Evolutionary conservation across 2,888 invertebrate species (phyloP).

Genomic region (Drosophila emarginata): DNA sequence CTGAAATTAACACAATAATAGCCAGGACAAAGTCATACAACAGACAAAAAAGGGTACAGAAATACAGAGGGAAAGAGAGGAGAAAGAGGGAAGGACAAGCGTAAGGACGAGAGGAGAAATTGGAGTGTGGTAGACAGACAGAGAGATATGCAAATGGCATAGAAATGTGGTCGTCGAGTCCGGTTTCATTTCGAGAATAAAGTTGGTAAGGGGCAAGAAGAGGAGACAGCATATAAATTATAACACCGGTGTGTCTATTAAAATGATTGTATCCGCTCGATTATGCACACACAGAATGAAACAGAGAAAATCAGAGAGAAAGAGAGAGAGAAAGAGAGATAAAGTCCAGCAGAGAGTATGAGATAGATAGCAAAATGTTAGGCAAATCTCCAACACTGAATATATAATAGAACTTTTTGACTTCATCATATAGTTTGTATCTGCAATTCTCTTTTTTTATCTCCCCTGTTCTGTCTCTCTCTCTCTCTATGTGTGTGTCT

Average conservation of each 20-base stretch:
- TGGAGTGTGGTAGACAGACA: constrained; percentile 19
- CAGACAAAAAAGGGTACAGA: constrained; percentile 52
- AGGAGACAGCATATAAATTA: constrained; percentile 80
- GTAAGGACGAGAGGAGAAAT: constrained; percentile 16
- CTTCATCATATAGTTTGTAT: constrained; percentile 45
- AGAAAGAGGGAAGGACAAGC: constrained; percentile 32
- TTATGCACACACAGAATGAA: constrained; percentile 68
- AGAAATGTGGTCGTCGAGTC: constrained; percentile 54
- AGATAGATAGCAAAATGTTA: constrained; percentile 22
- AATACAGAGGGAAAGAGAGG: constrained; percentile 47
- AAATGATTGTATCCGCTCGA: constrained; percentile 81
- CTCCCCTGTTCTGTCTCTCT: background rate
- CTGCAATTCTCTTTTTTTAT: constrained; percentile 42
- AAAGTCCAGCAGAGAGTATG: background rate
- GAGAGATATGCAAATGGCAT: constrained; percentile 68
- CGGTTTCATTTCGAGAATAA: constrained; percentile 17
- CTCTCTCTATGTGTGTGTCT: constrained; percentile 18
- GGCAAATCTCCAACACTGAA: constrained; percentile 37
- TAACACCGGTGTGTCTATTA: constrained; percentile 81
- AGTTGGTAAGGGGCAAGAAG: constrained; percentile 31
- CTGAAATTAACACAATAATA: constrained; percentile 52
- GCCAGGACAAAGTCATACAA: constrained; percentile 50
- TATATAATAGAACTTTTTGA: constrained; percentile 59
- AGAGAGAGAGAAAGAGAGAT: background rate
- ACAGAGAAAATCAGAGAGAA: constrained; percentile 18